phyloP scores from a whole-genome alignment of 2,113 vertebrate genomes.

The Sialia sialis region DNA sequence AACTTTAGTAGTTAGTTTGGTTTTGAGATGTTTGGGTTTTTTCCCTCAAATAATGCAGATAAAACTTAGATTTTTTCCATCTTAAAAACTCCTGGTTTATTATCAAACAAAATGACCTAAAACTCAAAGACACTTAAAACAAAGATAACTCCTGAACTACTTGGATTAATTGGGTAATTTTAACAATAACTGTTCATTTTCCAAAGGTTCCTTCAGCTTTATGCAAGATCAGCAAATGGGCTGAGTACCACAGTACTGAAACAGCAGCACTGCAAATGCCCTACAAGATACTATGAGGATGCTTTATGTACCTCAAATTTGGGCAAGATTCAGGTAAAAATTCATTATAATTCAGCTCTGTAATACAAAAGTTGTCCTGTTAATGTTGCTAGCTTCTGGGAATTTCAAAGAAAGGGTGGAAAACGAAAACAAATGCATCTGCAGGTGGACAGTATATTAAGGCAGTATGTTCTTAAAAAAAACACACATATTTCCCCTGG shows the following conservation, averaged over 20 bases:
- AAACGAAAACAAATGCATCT: neutral
- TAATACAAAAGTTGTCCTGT: neutral
- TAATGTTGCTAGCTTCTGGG: neutral
- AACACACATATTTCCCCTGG: rapidly evolving
- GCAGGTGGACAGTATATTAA: neutral
- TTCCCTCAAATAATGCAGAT: neutral
- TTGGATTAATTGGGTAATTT: neutral
- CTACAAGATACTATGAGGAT: neutral
- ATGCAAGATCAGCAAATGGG: neutral
- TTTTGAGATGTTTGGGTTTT: neutral
- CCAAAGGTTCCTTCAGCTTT: neutral
- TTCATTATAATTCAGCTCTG: neutral
- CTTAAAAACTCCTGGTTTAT: neutral
- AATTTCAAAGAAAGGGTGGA: neutral
- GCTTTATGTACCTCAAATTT: neutral
- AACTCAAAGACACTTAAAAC: neutral
- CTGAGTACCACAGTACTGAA: neutral
- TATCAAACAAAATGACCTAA: neutral
- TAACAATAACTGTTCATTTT: neutral
- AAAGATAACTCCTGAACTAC: neutral
- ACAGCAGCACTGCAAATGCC: neutral
- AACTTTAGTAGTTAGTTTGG: neutral
- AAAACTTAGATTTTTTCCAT: neutral
- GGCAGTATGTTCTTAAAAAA: neutral
- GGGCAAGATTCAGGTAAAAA: neutral